phyloP scores from a whole-genome alignment of 1,140 invertebrate genomes.

The Oryzaephilus surinamensis region DNA sequence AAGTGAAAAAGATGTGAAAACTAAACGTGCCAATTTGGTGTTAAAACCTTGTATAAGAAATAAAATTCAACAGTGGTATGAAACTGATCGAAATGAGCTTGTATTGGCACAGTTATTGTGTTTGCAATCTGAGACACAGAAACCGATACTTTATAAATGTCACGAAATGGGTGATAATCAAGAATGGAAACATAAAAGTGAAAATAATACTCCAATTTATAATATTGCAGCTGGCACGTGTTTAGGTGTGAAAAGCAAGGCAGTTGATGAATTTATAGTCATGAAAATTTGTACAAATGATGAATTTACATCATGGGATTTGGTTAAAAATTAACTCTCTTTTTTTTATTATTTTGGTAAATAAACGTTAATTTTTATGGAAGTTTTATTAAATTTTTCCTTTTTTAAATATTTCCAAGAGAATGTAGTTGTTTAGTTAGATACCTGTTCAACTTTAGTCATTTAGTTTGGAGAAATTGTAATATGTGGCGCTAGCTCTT shows the following conservation, averaged over 20 bases:
- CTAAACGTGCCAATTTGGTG: conserved; percentile 60
- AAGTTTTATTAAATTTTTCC: background rate
- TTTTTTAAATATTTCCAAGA: background rate
- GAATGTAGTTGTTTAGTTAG: no score
- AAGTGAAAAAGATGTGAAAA: conserved; percentile 67
- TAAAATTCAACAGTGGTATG: conserved; percentile 74
- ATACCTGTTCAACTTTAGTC: no score
- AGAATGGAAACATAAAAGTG: conserved; percentile 72
- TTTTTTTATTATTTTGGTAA: no score
- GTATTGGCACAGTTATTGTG: conserved; percentile 76
- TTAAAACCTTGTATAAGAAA: conserved; percentile 56
- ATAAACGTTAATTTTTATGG: no score
- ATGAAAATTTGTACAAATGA: conserved; percentile 70
- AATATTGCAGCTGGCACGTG: conserved; percentile 80
- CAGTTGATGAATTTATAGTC: conserved; percentile 44
- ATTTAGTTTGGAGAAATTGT: no score
- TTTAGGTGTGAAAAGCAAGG: conserved; percentile 47
- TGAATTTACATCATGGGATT: no score
- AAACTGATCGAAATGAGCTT: conserved; percentile 77
- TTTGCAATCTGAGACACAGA: conserved; percentile 58
- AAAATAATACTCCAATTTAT: conserved; percentile 68
- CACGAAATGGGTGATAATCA: conserved; percentile 84
- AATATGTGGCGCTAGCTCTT: no score
- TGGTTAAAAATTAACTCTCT: no score
- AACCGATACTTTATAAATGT: conserved; percentile 73